Evolutionary conservation across 2,888 invertebrate genomes (phyloP).

Genomic region (Leptogaster cylindrica): DNA sequence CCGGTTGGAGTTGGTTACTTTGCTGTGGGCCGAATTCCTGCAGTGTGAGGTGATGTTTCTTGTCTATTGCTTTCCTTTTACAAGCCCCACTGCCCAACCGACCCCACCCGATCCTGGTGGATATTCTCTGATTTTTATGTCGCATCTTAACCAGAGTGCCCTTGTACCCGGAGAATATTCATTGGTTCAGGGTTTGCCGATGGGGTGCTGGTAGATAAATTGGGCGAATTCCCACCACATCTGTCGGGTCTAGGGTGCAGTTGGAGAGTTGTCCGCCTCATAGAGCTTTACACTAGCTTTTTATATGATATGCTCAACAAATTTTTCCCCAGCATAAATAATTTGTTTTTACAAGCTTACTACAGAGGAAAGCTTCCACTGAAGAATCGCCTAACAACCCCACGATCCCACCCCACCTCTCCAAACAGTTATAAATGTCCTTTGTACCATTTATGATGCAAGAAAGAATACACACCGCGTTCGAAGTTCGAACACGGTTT

Average conservation of each 20-base stretch:
- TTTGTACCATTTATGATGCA: background rate
- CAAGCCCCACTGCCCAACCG: slow-evolving; percentile 22
- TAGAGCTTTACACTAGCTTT: slow-evolving; percentile 11
- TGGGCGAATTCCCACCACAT: slow-evolving; percentile 27
- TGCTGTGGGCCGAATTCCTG: background rate
- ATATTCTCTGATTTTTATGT: slow-evolving; percentile 11
- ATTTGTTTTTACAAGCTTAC: slow-evolving; percentile 6
- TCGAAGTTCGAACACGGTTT: background rate
- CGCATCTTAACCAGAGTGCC: slow-evolving; percentile 26
- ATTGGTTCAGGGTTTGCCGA: background rate
- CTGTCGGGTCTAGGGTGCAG: no score
- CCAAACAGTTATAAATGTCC: background rate
- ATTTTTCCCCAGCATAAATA: background rate
- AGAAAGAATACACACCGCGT: background rate
- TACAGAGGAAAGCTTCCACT: background rate
- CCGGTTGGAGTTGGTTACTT: slow-evolving; percentile 19
- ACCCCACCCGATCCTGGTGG: background rate
- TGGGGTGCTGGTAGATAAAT: background rate
- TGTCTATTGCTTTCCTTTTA: slow-evolving; percentile 26
- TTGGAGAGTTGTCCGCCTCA: no score
- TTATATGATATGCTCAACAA: background rate
- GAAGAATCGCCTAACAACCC: background rate
- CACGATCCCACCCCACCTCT: background rate
- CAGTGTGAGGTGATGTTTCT: slow-evolving; percentile 4
- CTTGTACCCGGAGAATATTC: slow-evolving; percentile 14